Conservation (phyloP, 2,113 vertebrate genomes). For the Redunca redunca region DNA sequence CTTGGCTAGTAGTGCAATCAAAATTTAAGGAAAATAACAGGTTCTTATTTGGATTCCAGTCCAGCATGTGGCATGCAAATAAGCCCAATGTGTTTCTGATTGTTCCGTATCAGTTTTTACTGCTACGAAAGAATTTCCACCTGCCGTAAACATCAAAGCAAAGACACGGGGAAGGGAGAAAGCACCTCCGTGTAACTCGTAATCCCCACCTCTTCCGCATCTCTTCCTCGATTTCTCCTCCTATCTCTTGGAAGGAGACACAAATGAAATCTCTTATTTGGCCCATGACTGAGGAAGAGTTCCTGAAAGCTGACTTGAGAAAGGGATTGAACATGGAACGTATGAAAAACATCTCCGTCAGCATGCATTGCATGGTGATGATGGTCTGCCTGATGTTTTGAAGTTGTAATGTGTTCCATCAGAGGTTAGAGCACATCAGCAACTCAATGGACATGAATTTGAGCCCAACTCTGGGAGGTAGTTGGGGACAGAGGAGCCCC, state of each 20-base stretch:
- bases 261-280: not conserved
- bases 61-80: not conserved
- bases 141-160: not conserved
- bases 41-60: not conserved
- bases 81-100: not conserved
- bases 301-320: not conserved
- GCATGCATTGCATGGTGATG: not conserved
- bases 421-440: not conserved
- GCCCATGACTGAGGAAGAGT: not conserved
- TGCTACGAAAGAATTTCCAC: not conserved
- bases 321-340: not conserved
- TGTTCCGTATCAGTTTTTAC: not conserved
- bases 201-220: not conserved
- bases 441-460: not conserved
- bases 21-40: not conserved
- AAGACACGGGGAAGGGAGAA: not conserved
- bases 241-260: not conserved
- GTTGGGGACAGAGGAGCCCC: not conserved
- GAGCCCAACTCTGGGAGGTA: not conserved
- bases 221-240: not conserved
- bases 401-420: rapidly evolving
- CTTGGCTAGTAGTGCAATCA: not conserved
- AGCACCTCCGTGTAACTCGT: not conserved
- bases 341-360: not conserved
- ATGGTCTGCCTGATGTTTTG: not conserved